Evolutionary conservation across 2,113 vertebrate species (phyloP), one percentile per base, ranked within the genome.

Genomic region (Ibidorhyncha struthersii): DNA sequence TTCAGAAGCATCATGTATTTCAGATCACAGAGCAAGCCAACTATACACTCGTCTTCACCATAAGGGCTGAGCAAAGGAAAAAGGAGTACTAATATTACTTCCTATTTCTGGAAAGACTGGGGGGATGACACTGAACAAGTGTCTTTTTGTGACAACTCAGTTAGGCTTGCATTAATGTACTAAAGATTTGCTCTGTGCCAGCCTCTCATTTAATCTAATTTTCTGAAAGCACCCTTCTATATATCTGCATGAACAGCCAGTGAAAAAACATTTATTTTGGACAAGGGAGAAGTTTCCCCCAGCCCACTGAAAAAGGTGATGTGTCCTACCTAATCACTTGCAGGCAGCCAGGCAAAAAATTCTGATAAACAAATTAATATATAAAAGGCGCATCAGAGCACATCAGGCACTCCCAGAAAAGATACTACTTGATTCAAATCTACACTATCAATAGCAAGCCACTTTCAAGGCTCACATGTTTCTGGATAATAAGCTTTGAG

Each of bases 301-400:
- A 56, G 30, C 30, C 53, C 27, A 47, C 79, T 43, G 79, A 62
- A 88, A 91, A 87, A 77, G 56, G 10, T 77, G 30, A 9, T 34
- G 17, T 30, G n/a, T 82, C 58, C 78, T 77, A 73, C 36, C 38
- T 58, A 66, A 71, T 49, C 71, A 77, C 38, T 55, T 55, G 29
- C 73, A 93, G 43, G 36, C 43, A 92, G 77, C 10, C 45, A 94
- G 55, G 59, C 50, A 96, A 95, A 96, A 92, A 85, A 76, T 49
- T 65, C 53, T 71, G 27, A 79, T 45, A 76, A 83, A 89, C 38
- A 53, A 69, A 58, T 59, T 40, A 59, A 47, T 49, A 82, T 2
- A 65, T 41, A 80, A 73, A 84, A 93, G 50, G 50, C 80, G 67
- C 29, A 82, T 15, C 27, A 76, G 49, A 82, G 53, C 32, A 84